Evolutionary conservation across 2,113 vertebrate genomes (phyloP), one percentile per base, ranked within the genome.

Genomic region (Fregetta grallaria): DNA sequence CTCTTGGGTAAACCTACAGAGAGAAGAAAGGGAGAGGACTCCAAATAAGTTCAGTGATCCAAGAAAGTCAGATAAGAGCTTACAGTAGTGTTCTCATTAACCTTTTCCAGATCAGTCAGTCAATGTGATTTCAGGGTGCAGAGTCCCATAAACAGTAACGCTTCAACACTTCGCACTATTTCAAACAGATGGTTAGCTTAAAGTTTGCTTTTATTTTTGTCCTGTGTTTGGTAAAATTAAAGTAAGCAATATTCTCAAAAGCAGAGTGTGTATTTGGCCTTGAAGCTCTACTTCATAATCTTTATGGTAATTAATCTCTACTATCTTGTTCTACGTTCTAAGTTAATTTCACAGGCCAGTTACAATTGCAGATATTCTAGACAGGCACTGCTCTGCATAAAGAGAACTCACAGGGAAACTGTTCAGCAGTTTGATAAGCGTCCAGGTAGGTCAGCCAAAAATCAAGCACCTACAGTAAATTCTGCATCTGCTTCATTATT

Each of bases 1-100:
- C 99, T 99, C 99, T 99, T 99, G 99, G 99, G 99, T 97, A 99
- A 99, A 99, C 99, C 99, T 99, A 98, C 95, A 98, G 99, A 99
- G 98, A 98, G 98, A 99, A 99, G 98, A 99, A 98, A 99, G 95
- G 99, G 98, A 99, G 98, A 99, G 98, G 98, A 99, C 98, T 99
- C 98, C 98, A 98, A 97, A 98, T 99, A 97, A 99, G 99, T 99
- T 98, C 96, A 97, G 97, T 95, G 97, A 94, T 97, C 97, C 96
- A 97, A 97, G 93, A 98, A 98, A 97, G 95, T 97, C 95, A 98
- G 95, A 92, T 97, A 98, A 97, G 97, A 96, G 67, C 95, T 98
- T 97, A 98, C 95, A 97, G 90, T 71, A 96, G 88, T 94, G 96
- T 96, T 97, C 78, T 95, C 94, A 97, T 98, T 97, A 98, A 98